Percentiles rank a stretch among this genome's conserved stretches.
phyloP scores from a whole-genome alignment of 2,113 vertebrate species.

The Podarcis muralis region DNA sequence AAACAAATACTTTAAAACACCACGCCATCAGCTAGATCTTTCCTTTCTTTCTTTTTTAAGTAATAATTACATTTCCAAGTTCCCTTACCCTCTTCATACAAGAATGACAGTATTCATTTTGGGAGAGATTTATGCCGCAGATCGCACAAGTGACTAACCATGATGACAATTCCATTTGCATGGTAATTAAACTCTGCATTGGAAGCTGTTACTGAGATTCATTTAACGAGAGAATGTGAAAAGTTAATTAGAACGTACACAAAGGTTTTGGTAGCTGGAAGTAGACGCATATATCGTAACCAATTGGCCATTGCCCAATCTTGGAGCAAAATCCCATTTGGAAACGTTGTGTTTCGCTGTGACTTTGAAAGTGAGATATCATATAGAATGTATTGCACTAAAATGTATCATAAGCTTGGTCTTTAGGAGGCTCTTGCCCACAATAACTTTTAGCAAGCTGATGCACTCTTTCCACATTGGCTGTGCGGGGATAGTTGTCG shows the following conservation, averaged over 20 bases:
- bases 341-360: conserved; percentile 15
- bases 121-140: not conserved
- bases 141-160: not conserved
- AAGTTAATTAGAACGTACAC: not conserved
- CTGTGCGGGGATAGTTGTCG: not conserved
- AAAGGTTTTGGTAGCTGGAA: conserved; percentile 22
- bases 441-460: not conserved
- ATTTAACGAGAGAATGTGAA: conserved; percentile 12
- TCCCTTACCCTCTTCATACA: not conserved
- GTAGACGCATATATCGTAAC: conserved; percentile 7
- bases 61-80: not conserved
- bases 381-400: not conserved
- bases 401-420: not conserved
- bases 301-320: conserved; percentile 28
- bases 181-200: not conserved
- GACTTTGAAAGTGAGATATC: not conserved
- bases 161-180: not conserved
- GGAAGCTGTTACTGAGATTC: not conserved
- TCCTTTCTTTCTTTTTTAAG: not conserved
- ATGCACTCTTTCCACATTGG: fast-evolving
- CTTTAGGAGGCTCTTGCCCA: not conserved
- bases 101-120: not conserved
- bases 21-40: not conserved
- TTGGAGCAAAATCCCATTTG: conserved; percentile 28
- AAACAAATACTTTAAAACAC: not conserved